A percentile compares a stretch with the other conserved stretches of the same genome.
Conservation (phyloP, 1,140 invertebrate species). For the Bradynema listronoti region DNA sequence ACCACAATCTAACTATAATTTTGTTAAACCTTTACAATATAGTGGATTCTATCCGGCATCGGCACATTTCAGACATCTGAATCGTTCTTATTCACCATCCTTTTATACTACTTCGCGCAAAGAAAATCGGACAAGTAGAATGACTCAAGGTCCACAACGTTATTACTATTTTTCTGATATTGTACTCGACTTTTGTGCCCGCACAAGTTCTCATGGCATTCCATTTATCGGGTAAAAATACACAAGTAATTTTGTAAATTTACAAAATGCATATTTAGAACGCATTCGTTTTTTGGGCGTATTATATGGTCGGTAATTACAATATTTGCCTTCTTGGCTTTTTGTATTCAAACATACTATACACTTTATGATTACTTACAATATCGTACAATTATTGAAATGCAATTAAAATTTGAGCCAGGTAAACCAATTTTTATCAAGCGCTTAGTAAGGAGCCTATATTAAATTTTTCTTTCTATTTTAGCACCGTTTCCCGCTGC, state of each 20-base stretch:
- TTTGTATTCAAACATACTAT: constrained; percentile 53
- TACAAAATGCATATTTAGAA: constrained; percentile 27
- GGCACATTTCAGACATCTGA: too few relatives aligned
- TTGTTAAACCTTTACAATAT: too few relatives aligned
- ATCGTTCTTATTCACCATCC: too few relatives aligned
- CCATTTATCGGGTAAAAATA: constrained; percentile 49
- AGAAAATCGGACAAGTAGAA: constrained; percentile 7
- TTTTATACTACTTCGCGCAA: neutral
- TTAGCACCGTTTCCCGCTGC: constrained; percentile 57
- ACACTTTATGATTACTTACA: constrained; percentile 54
- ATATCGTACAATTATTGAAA: constrained; percentile 57
- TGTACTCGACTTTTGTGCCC: constrained; percentile 52
- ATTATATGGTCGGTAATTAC: constrained; percentile 48
- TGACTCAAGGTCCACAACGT: constrained; percentile 29
- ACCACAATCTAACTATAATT: too few relatives aligned
- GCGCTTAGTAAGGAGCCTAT: too few relatives aligned
- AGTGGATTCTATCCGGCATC: too few relatives aligned
- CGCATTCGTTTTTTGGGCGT: constrained; percentile 54
- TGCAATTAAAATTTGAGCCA: constrained; percentile 58
- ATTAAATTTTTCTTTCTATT: too few relatives aligned
- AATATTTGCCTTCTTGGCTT: constrained; percentile 40
- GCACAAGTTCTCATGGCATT: constrained; percentile 56
- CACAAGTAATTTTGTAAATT: constrained; percentile 5
- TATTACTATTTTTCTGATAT: constrained; percentile 47
- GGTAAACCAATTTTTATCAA: too few relatives aligned